These are phyloP conservation scores for Nebria brevicollis DNA, from an alignment of 2,888 invertebrate genomes.

Conservation along the genomic window DNA sequence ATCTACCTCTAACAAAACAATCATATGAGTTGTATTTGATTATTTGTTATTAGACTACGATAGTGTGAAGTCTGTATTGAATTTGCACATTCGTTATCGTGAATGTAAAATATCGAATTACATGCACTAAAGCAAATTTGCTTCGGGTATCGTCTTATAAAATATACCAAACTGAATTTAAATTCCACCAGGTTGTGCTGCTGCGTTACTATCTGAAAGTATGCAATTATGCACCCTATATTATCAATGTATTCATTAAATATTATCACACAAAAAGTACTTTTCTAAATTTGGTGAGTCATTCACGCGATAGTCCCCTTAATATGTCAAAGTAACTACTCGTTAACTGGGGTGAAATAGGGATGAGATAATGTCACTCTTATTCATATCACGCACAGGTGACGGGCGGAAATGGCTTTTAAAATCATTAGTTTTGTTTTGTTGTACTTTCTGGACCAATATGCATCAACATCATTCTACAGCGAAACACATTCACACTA, in stretches of 20 bases:
- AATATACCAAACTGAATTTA: too few relatives aligned
- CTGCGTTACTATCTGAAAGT: neutral
- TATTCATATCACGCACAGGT: conserved; percentile 27
- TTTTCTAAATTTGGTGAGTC: neutral
- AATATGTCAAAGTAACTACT: neutral
- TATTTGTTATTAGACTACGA: neutral
- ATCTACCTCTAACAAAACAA: neutral
- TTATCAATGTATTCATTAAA: neutral
- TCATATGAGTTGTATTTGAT: neutral
- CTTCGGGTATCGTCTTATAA: too few relatives aligned
- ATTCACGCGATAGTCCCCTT: neutral
- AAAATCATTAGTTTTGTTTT: conserved; percentile 36
- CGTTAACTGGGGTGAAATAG: neutral
- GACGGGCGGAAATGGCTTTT: conserved; percentile 42
- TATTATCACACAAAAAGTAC: neutral
- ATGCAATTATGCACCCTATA: neutral
- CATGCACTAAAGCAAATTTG: too few relatives aligned
- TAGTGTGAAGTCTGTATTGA: too few relatives aligned
- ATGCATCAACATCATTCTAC: neutral
- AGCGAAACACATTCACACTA: neutral
- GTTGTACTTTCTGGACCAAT: conserved; percentile 9
- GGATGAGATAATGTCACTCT: conserved; percentile 22
- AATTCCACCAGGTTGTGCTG: too few relatives aligned
- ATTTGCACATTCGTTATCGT: too few relatives aligned
- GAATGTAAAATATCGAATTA: too few relatives aligned